These are phyloP conservation scores for Hypanus sabinus DNA, from an alignment of 2,113 vertebrate genomes.

Conservation along the genomic window DNA sequence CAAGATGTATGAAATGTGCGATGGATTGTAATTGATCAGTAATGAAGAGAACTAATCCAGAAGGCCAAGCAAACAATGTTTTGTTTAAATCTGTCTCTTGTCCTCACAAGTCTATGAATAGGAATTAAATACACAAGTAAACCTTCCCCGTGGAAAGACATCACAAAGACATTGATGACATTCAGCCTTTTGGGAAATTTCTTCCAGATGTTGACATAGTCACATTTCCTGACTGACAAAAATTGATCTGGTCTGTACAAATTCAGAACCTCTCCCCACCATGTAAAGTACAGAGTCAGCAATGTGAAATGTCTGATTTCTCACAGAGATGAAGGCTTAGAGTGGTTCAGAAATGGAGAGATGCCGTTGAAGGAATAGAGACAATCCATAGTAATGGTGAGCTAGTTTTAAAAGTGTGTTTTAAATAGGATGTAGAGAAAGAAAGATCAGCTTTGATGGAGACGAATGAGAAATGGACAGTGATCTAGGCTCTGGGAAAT, in stretches of 20 bases:
- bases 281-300: too few species aligned
- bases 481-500: too few species aligned
- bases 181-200: background rate
- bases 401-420: too few species aligned
- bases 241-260: too few species aligned
- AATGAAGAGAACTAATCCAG: too few species aligned
- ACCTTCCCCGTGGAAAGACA: background rate
- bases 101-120: background rate
- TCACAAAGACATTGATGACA: background rate
- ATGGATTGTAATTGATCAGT: background rate
- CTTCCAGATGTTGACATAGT: background rate
- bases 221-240: background rate
- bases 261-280: too few species aligned
- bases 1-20: background rate
- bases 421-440: too few species aligned
- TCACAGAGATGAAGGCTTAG: background rate
- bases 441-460: too few species aligned
- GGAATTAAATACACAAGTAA: background rate
- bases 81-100: background rate
- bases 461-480: too few species aligned
- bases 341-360: background rate
- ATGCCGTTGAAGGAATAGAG: background rate
- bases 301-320: too few species aligned
- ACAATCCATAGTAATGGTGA: background rate
- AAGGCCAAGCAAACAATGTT: background rate